Evolutionary conservation across 2,888 invertebrate species (phyloP), one percentile per base, ranked within the genome.

Genomic region (Mycalesis mineus): DNA sequence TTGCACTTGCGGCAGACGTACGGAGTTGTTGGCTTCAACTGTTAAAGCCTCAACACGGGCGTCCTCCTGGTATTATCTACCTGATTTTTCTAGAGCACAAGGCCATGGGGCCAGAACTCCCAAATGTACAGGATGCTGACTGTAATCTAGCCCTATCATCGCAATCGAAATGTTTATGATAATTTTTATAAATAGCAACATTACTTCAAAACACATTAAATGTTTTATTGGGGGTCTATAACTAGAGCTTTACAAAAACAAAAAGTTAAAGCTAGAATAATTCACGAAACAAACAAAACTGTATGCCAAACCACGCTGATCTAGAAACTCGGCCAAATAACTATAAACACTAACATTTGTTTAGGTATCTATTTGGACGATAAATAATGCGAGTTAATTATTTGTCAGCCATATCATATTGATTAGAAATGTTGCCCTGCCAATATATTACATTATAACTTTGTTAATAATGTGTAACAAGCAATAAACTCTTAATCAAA

Each of bases 41-140:
- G 74, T 83, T 75, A 83, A 80, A 74, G 79, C 88, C 83, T 86
- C 90, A 89, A 90, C 80, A 90, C 90, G 89, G 89, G 85, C 87
- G 88, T 76, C 80, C 85, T 80, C 71, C 83, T 76, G 60, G 55
- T 82, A 78, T 82, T 74, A 84, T 90, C 58, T 89, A 69, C 88
- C 90, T 90, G 88, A 78, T 77, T 88, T 89, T 81, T 90, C 89
- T 90, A 84, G 87, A 88, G 75, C 78, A 84, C 37, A 74, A 80
- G 81, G 81, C 82, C 82, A 90, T 73, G 64, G 70, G 80, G 79
- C 81, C 81, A 76, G 72, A 82, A 75, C 77, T 88, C 88, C 89
- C 89, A 90, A 90, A 90, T 88, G 86, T 77, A 75, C 89, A 89
- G 90, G 90, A 77, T 75, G 2, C 15, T 33, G 14, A 31, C n/a